Evolutionary conservation across 1,140 invertebrate species (phyloP), one percentile per base, ranked within the genome.

Genomic region (Halotydeus destructor): DNA sequence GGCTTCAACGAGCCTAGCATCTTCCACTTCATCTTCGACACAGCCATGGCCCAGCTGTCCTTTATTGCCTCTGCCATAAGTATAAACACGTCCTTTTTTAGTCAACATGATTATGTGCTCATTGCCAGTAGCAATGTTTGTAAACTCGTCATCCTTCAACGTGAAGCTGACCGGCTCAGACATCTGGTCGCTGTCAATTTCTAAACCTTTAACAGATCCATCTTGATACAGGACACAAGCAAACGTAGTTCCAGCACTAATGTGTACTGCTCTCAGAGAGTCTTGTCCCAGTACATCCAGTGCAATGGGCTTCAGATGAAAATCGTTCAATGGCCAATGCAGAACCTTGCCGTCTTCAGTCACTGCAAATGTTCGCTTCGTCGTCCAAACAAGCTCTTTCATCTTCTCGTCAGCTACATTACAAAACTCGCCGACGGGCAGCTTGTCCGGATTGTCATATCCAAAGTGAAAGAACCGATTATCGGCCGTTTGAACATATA

Each of bases 1-100:
- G 36, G 70, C 72, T 52, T 76, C 69, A 1, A 88, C 56, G 47
- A 73, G 52, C 46, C 56, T 61, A 0, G 78, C 78, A 18, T 70
- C 66, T 41, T 69, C 60, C 4, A 34, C n/a, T 11, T 38, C 35
- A 47, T 68, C 66, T 33, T 71, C 67, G 5, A 81, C 57, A 50
- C 67, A 64, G 14, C 71, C 72, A 59, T 77, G 72, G 2, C 84
- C 84, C 30, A 89, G 58, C 61, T 91, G 82, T 24, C 83, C 60
- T 58, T 67, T 82, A 77, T 75, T 76, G 52, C 80, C 78, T 52
- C 68, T 68, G 33, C 82, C 83, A 70, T 74, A 80, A 12, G 71
- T 73, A 52, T 75, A 83, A 43, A 88, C 65, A 48, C 67, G 64
- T 1, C 81, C 80, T 53, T 64, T 61, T 45, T 68, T 64, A 40